Conservation (phyloP, 1,140 invertebrate species). For the Drosophila ohnishii region DNA sequence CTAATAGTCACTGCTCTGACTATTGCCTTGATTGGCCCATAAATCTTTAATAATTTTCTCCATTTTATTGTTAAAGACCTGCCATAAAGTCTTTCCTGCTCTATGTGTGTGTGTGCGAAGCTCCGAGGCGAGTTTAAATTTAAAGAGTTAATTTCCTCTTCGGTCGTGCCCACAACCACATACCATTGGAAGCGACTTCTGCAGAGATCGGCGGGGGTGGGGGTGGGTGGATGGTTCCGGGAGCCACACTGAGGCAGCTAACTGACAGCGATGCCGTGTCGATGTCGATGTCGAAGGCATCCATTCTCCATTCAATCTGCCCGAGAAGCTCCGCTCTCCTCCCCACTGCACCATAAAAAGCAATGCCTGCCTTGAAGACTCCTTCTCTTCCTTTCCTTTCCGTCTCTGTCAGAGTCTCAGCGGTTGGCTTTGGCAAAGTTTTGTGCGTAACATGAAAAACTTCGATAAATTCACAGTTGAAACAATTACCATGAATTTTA, state of each 20-base stretch:
- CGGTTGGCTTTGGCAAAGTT: slow-evolving; percentile 59
- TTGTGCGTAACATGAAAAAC: slow-evolving; percentile 81
- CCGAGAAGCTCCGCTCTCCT: slow-evolving; percentile 17
- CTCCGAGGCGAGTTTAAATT: slow-evolving; percentile 28
- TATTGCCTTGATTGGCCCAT: slow-evolving; percentile 1
- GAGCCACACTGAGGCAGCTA: slow-evolving; percentile 36
- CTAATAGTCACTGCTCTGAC: not conserved
- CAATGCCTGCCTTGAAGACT: slow-evolving; percentile 40
- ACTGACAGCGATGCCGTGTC: slow-evolving; percentile 58
- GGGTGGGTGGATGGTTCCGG: not conserved
- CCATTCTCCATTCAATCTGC: slow-evolving; percentile 44
- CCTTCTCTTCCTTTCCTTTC: not conserved
- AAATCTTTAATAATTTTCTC: slow-evolving; percentile 9
- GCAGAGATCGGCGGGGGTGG: not conserved
- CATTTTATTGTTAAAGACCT: not conserved
- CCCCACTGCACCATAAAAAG: slow-evolving; percentile 50
- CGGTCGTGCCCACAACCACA: slow-evolving; percentile 22
- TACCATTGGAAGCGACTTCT: slow-evolving; percentile 4
- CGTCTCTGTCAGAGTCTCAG: slow-evolving; percentile 25
- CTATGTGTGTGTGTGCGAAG: not conserved
- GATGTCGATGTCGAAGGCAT: slow-evolving; percentile 56
- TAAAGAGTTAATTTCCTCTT: slow-evolving; percentile 67
- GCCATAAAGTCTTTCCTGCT: slow-evolving; percentile 1
- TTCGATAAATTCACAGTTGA: slow-evolving; percentile 82
- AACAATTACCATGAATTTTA: slow-evolving; percentile 82